Percentiles rank a stretch among this genome's conserved stretches.
These are phyloP conservation scores for Lagodon rhomboides DNA, from an alignment of 2,797 vertebrate species.

Conservation along the genomic window DNA sequence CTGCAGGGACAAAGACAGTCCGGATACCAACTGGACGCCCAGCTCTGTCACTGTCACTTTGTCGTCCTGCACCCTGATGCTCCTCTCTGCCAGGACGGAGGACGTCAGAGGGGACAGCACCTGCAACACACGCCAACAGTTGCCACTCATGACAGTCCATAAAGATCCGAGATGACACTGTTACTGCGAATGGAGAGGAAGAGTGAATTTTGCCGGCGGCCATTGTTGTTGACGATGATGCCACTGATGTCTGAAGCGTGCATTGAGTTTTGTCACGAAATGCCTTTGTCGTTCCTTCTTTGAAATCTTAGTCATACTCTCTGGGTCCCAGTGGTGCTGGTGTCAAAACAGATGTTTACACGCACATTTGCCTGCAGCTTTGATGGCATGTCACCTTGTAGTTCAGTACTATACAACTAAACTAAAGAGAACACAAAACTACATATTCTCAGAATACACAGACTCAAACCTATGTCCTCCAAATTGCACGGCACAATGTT, in stretches of 20 bases:
- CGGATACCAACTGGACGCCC: constrained; percentile 92
- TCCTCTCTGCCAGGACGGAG: constrained; percentile 90
- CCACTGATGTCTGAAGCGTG: neutral
- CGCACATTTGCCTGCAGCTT: neutral
- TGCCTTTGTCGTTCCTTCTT: constrained; percentile 1
- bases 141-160: constrained; percentile 20
- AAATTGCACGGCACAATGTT: neutral
- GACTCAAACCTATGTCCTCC: neutral
- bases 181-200: neutral
- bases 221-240: constrained; percentile 15
- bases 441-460: neutral
- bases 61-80: constrained; percentile 91
- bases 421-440: neutral
- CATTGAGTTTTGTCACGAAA: neutral
- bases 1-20: constrained; percentile 91
- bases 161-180: constrained; percentile 3
- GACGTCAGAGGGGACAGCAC: constrained; percentile 92
- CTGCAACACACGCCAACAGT: constrained; percentile 75
- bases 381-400: neutral
- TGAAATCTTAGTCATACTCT: neutral
- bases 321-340: neutral
- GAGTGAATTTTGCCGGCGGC: neutral
- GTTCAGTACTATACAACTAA: neutral
- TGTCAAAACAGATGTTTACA: neutral
- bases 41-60: constrained; percentile 94